phyloP scores from a whole-genome alignment of 53 echinoderm and acorn worm genomes.

The Apostichopus leukothele region DNA sequence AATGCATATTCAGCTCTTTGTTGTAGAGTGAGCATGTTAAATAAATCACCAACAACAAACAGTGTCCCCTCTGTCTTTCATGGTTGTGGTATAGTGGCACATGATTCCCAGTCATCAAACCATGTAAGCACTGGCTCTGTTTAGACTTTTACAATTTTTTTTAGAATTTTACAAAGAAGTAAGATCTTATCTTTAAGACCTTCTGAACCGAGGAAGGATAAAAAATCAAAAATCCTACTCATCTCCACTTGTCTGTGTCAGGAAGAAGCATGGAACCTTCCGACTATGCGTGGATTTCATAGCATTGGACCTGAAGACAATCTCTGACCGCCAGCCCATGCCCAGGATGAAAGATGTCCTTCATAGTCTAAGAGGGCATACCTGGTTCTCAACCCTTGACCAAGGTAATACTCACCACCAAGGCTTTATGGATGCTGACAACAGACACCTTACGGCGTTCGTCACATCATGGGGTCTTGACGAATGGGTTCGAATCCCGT shows the following conservation, averaged over 20 bases:
- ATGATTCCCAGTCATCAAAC: no score
- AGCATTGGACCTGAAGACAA: no score
- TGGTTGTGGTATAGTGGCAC: no score
- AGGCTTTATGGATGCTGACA: neutral
- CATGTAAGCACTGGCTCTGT: no score
- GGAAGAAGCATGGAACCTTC: neutral
- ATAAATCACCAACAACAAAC: no score
- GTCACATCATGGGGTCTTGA: slow-evolving; percentile 29
- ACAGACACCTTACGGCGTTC: neutral
- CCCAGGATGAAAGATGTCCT: slow-evolving; percentile 41
- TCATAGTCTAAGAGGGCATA: slow-evolving; percentile 40
- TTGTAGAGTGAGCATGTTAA: no score
- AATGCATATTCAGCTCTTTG: no score
- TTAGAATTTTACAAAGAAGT: neutral
- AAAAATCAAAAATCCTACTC: slow-evolving; percentile 14
- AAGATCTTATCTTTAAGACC: slow-evolving; percentile 29
- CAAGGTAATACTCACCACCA: slow-evolving; percentile 20
- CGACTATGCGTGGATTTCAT: neutral
- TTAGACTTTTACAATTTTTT: no score
- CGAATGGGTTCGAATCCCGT: slow-evolving; percentile 64
- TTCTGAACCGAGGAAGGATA: slow-evolving; percentile 7
- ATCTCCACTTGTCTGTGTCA: neutral
- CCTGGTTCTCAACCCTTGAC: slow-evolving; percentile 48
- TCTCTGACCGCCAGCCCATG: slow-evolving; percentile 51
- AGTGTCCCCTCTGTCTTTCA: no score